A percentile compares a stretch with the other conserved stretches of the same genome.
phyloP scores from a whole-genome alignment of 2,797 vertebrate genomes.

The Megaceryle alcyon region DNA sequence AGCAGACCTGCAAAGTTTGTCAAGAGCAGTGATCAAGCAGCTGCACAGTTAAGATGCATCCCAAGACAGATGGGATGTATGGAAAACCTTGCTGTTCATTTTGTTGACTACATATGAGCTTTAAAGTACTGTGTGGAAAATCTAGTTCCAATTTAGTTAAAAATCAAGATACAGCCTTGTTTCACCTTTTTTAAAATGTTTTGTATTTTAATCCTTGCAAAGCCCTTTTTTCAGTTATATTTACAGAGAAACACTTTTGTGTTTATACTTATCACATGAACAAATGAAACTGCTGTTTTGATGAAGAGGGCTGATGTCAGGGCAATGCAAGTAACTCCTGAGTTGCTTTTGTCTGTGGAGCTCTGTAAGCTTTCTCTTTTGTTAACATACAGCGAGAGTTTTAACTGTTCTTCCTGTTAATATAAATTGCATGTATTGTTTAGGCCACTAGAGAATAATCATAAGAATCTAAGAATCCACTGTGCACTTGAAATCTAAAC shows the following conservation, averaged over 20 bases:
- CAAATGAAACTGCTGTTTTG: background rate
- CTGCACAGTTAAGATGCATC: background rate
- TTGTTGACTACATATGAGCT: background rate
- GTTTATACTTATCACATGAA: background rate
- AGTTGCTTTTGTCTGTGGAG: background rate
- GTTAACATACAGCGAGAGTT: background rate
- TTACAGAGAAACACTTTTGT: background rate
- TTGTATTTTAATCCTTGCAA: background rate
- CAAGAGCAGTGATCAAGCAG: background rate
- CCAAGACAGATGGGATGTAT: background rate
- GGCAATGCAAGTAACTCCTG: background rate
- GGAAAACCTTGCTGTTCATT: background rate
- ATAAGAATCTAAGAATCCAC: background rate
- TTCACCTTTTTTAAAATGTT: background rate
- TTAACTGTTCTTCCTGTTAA: background rate
- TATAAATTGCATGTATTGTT: background rate
- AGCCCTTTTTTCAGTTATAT: background rate
- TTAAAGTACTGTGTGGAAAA: background rate
- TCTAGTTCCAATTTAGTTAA: background rate
- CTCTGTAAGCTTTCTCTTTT: background rate
- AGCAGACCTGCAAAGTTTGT: background rate
- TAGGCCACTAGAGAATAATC: background rate
- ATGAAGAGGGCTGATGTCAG: background rate
- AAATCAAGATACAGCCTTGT: background rate
- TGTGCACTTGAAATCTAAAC: background rate